Conservation (phyloP, 1,140 invertebrate species). For the Drosophila mauritiana region DNA sequence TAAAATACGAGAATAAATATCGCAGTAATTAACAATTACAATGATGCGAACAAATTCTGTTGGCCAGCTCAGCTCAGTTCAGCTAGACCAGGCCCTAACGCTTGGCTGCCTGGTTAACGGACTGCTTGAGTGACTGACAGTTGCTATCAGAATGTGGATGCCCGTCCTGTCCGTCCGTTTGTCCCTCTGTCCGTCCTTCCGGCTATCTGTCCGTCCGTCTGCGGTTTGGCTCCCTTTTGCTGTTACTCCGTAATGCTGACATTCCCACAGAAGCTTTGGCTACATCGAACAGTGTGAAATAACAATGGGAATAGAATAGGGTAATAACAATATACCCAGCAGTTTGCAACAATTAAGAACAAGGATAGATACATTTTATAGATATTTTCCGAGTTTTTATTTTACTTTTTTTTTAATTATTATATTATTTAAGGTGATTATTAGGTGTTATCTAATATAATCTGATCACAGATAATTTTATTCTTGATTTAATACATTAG, state of each 20-base stretch:
- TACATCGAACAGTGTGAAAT: constrained; percentile 25
- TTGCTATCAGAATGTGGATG: constrained; percentile 57
- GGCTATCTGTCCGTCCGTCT: constrained; percentile 3
- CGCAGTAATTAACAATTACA: constrained; percentile 80
- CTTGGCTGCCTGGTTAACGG: constrained; percentile 66
- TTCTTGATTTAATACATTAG: not conserved
- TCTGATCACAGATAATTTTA: too few relatives aligned
- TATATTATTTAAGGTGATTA: too few relatives aligned
- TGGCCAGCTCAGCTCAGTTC: constrained; percentile 23
- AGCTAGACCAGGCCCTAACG: constrained; percentile 32
- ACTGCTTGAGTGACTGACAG: constrained; percentile 75
- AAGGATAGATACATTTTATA: not conserved
- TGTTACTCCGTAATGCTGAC: constrained; percentile 26
- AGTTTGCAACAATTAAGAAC: not conserved
- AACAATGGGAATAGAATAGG: constrained; percentile 29
- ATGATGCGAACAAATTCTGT: constrained; percentile 62
- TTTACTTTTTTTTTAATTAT: too few relatives aligned
- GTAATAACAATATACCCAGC: constrained; percentile 29
- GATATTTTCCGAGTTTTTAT: not conserved
- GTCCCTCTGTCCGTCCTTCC: not conserved
- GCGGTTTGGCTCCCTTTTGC: constrained; percentile 25
- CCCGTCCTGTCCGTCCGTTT: constrained; percentile 21
- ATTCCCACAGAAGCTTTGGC: constrained; percentile 19
- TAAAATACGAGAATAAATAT: constrained; percentile 48
- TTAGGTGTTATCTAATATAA: too few relatives aligned